Evolutionary conservation across 1,140 invertebrate species (phyloP), one percentile per base, ranked within the genome.

Genomic region (Bombus sibiricus): DNA sequence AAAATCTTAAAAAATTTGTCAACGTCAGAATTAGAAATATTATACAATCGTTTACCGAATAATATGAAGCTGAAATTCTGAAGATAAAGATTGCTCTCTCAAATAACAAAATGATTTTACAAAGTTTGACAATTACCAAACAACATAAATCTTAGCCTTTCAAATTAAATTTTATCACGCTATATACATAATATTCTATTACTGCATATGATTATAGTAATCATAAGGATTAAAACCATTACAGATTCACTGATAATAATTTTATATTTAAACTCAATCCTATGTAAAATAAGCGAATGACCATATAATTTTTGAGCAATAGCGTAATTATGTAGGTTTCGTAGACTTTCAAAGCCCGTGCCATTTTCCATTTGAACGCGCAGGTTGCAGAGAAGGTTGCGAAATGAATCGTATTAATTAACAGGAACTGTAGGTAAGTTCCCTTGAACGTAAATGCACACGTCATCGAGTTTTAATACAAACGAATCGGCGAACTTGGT

Each of bases 371-470:
- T 53, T 4, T 25, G 4, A 39, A 2, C 41, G 18, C 34, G 34
- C 53, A 10, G 22, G 13, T 28, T 76, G 18, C 47, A n/a, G 6
- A n/a, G 13, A 13, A 8, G 9, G 13, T 84, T 69, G 59, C 25
- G 39, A n/a, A 78, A 84, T 25, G 1, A n/a, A 28, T 2, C 1
- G 32, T 15, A 78, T 39, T 71, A 84, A 71, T 78, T 69, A 78
- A 15, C 57, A 47, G 57, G 15, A 82, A 59, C 57, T 28, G 39
- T 39, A 59, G 10, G 15, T n/a, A 59, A 22, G 37, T 78, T 84
- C 76, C 53, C 64, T 78, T n/a, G 82, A 71, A 78, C 43, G 66
- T 73, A 69, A 53, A 53, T 18, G 39, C 28, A 22, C 78, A 53
- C 25, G 69, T 59, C 34, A 59, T 62, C 68, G 34, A 25, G 83